Base-by-base conservation (phyloP, 2,113 vertebrate genomes). In the Hypocryptadius cinnamomeus region DNA sequence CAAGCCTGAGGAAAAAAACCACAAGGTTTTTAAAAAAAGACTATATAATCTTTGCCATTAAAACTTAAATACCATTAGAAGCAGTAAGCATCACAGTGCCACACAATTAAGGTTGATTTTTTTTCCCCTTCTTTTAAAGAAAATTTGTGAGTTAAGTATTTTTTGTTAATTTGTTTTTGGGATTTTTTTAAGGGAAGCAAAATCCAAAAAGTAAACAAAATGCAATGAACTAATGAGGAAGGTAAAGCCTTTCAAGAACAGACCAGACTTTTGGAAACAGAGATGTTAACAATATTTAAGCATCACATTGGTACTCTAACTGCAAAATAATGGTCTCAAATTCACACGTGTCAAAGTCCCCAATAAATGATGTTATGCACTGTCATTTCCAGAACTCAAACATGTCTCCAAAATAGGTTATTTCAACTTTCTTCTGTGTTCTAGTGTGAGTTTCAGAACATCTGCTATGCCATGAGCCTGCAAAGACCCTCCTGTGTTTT, bases 1-100 rank as follows among this genome's bases (percentile, higher is more conserved):
- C 96, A 99, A 45, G 98, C 98, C 99, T 99, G 94, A 28, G 45
- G 86, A 25, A 96, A 28, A 25, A 96, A 96, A 73, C 15, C 48
- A 95, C 5, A 65, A 53, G 7, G 6, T 91, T 95, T 79, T 90
- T 90, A 47, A 85, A 95, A 44, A 44, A 78, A 48, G 15, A 28
- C 16, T n/a, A 85, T 35, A 40, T 69, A n/a, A 54, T 37, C 13
- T 65, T 77, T 70, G 28, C n/a, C 27, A 63, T 80, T 88, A 71
- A 63, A 35, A 89, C 47, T 73, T 87, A 63, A 66, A 81, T 92
- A 85, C 5, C 19, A 60, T n/a, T 80, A n/a, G 70, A 92, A 90
- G n/a, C 71, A 94, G 22, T 72, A 79, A 50, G 28, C 13, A 68
- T 54, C 37, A 84, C 27, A 64, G 31, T 68, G 50, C 33, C n/a